phyloP scores from a whole-genome alignment of 2,888 invertebrate genomes.

The Sarcophaga variegata region DNA sequence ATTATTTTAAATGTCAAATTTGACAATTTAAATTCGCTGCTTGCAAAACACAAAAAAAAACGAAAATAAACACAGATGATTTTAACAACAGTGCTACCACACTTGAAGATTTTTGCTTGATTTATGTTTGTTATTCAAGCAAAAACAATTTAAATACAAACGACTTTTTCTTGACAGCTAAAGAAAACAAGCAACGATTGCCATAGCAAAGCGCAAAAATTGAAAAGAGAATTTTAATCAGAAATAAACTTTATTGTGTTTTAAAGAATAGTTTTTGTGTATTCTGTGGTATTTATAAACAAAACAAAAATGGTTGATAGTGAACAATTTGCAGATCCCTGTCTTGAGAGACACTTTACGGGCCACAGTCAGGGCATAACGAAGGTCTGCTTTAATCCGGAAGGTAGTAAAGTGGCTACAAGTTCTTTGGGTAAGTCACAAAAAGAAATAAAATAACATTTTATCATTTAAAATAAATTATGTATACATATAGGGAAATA shows the following conservation, averaged over 20 bases:
- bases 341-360: conserved; percentile 85
- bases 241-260: not conserved
- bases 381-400: conserved; percentile 88
- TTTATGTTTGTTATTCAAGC: not conserved
- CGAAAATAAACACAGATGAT: conserved; percentile 11
- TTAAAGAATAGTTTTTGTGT: not conserved
- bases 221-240: conserved; percentile 6
- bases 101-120: not conserved
- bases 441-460: not conserved
- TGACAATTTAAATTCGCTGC: conserved; percentile 25
- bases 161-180: conserved; percentile 6
- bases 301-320: conserved; percentile 22
- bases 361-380: conserved; percentile 91
- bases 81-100: conserved; percentile 2
- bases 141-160: conserved; percentile 37
- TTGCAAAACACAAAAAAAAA: not conserved
- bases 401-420: conserved; percentile 89
- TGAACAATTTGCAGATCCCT: conserved; percentile 73
- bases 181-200: conserved; percentile 9
- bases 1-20: conserved; percentile 24
- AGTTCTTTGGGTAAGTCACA: conserved; percentile 84
- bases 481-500: too few relatives aligned
- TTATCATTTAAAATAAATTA: not conserved
- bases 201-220: conserved; percentile 49
- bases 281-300: not conserved